Conservation (phyloP, 2,113 vertebrate genomes). For the Chamaea fasciata region DNA sequence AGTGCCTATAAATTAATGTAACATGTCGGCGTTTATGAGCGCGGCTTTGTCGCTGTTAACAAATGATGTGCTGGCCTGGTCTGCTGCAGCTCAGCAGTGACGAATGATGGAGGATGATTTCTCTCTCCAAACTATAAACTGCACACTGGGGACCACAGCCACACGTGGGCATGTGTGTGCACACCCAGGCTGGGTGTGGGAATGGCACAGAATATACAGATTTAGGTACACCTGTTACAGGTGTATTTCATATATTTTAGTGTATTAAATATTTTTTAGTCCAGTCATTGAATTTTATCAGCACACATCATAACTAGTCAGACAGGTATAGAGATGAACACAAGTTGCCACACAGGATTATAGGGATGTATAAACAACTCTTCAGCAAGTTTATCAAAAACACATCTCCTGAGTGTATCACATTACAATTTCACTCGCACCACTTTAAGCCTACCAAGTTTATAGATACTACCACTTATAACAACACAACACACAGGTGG, state of each 20-base stretch:
- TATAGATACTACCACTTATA: background rate
- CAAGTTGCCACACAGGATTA: background rate
- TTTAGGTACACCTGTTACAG: background rate
- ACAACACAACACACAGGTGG: background rate
- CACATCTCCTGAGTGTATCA: background rate
- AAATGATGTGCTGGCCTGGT: conserved; percentile 80
- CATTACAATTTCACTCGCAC: background rate
- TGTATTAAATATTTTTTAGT: background rate
- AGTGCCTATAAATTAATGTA: conserved; percentile 87
- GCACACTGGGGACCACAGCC: conserved; percentile 33
- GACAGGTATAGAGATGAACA: background rate
- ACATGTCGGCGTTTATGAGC: conserved; percentile 84
- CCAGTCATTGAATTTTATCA: background rate
- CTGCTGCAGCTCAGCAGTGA: conserved; percentile 75
- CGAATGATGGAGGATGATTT: conserved; percentile 75
- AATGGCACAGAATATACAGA: background rate
- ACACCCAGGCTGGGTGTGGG: background rate
- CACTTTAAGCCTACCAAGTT: background rate
- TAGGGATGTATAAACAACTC: background rate
- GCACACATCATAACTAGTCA: background rate
- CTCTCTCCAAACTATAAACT: conserved; percentile 72
- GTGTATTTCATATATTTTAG: background rate
- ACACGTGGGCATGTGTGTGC: background rate
- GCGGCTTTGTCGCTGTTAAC: conserved; percentile 79
- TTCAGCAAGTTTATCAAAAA: background rate